phyloP scores from a whole-genome alignment of 1,140 invertebrate genomes.

The Frieseomelitta varia region DNA sequence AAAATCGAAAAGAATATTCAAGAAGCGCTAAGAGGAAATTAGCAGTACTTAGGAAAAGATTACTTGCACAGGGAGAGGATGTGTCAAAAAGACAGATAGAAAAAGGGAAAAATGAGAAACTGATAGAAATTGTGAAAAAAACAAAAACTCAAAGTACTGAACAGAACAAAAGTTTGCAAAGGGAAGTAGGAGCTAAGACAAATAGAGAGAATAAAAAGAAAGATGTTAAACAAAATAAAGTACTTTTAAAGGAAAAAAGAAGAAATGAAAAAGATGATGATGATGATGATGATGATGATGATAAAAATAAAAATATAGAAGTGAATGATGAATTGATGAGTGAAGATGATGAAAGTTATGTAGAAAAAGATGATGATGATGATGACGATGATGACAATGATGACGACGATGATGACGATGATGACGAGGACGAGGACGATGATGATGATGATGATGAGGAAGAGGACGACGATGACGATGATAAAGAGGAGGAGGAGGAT shows the following conservation, averaged over 20 bases:
- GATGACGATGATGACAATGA: constrained; percentile 40
- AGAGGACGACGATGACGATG: constrained; percentile 13
- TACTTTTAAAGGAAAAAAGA: constrained; percentile 80
- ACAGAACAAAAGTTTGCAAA: constrained; percentile 12
- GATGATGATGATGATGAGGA: constrained; percentile 61
- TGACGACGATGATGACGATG: background rate
- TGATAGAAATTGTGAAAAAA: constrained; percentile 36
- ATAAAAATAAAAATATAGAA: constrained; percentile 13
- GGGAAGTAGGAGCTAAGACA: background rate
- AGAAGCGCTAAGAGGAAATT: constrained; percentile 69
- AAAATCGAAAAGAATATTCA: constrained; percentile 46
- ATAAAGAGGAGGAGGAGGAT: constrained; percentile 9
- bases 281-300: constrained; percentile 52
- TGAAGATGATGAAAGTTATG: constrained; percentile 42
- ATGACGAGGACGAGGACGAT: background rate
- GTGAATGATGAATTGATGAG: constrained; percentile 4
- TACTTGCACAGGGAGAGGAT: constrained; percentile 44
- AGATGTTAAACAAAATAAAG: constrained; percentile 58
- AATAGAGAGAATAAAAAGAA: constrained; percentile 31
- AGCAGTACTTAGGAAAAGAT: constrained; percentile 56
- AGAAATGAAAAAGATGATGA: constrained; percentile 36
- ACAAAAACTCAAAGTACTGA: constrained; percentile 80
- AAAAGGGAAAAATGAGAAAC: background rate
- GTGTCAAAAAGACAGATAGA: background rate
- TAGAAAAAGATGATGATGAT: background rate